Evolutionary conservation across 1,140 invertebrate species (phyloP).

Genomic region (Meteorus sp.): DNA sequence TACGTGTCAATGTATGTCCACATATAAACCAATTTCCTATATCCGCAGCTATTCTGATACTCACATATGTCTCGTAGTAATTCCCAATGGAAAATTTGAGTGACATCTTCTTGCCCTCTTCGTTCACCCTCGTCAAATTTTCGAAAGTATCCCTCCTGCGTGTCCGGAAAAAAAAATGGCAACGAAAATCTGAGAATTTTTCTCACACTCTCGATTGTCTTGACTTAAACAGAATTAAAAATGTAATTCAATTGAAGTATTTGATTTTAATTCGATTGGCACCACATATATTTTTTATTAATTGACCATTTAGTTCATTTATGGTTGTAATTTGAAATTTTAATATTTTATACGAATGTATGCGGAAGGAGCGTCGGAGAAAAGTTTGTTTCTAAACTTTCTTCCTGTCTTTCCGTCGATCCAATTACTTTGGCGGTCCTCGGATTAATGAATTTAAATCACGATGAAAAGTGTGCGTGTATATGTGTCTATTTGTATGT

Average conservation of each 20-base stretch:
- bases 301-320: not conserved
- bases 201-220: too few relatives aligned
- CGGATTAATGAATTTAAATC: conserved; percentile 45
- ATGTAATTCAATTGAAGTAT: too few relatives aligned
- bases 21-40: not conserved
- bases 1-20: too few relatives aligned
- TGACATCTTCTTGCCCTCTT: conserved; percentile 39
- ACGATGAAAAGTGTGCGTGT: conserved; percentile 29
- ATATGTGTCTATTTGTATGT: too few relatives aligned
- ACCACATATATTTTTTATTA: too few relatives aligned
- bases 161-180: too few relatives aligned
- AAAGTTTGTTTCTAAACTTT: conserved; percentile 26
- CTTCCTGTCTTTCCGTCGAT: conserved; percentile 34
- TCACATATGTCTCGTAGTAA: conserved; percentile 55
- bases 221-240: too few relatives aligned
- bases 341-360: too few relatives aligned
- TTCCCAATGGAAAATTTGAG: conserved; percentile 53
- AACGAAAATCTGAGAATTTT: too few relatives aligned
- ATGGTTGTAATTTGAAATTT: too few relatives aligned
- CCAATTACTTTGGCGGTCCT: conserved; percentile 43
- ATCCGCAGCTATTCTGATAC: conserved; percentile 28
- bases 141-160: too few relatives aligned
- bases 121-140: not conserved
- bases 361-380: conserved; percentile 10
- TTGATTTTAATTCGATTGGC: too few relatives aligned